A percentile compares a stretch with the other conserved stretches of the same genome.
These are phyloP conservation scores for Baccha elongata DNA, from an alignment of 2,888 invertebrate genomes.

Conservation along the genomic window DNA sequence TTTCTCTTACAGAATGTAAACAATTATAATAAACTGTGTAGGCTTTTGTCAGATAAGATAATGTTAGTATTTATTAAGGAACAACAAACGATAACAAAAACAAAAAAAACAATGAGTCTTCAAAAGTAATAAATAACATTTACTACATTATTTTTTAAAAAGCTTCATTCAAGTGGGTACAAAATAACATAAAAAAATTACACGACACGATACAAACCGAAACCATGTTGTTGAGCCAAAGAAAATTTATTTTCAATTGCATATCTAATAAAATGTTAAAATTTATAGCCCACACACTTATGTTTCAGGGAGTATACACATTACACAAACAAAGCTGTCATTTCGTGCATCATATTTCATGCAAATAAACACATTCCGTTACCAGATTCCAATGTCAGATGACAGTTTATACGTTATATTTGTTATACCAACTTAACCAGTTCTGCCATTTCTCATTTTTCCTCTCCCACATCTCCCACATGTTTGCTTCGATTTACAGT, in stretches of 20 bases:
- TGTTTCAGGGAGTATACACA: background rate
- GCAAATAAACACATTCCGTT: slow-evolving; percentile 33
- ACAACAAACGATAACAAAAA: slow-evolving; percentile 15
- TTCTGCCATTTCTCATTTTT: slow-evolving; percentile 29
- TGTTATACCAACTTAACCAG: slow-evolving; percentile 38
- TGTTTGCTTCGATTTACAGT: background rate
- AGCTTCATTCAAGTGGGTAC: background rate
- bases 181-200: background rate
- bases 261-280: slow-evolving; percentile 31
- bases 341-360: slow-evolving; percentile 36
- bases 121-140: slow-evolving; percentile 28
- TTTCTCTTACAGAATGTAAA: too few species aligned
- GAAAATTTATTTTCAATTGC: slow-evolving; percentile 33
- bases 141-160: slow-evolving; percentile 20
- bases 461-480: background rate
- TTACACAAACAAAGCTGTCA: slow-evolving; percentile 20
- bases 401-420: slow-evolving; percentile 36
- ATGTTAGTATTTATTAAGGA: background rate
- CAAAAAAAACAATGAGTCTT: slow-evolving; percentile 14
- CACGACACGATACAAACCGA: background rate
- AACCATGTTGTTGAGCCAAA: slow-evolving; percentile 27
- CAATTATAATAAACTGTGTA: too few species aligned
- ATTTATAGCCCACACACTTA: slow-evolving; percentile 17
- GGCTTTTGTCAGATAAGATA: background rate
- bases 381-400: slow-evolving; percentile 32